A percentile compares a stretch with the other conserved stretches of the same genome.
phyloP scores from a whole-genome alignment of 2,888 invertebrate genomes.

The Leptinotarsa peninsularis region DNA sequence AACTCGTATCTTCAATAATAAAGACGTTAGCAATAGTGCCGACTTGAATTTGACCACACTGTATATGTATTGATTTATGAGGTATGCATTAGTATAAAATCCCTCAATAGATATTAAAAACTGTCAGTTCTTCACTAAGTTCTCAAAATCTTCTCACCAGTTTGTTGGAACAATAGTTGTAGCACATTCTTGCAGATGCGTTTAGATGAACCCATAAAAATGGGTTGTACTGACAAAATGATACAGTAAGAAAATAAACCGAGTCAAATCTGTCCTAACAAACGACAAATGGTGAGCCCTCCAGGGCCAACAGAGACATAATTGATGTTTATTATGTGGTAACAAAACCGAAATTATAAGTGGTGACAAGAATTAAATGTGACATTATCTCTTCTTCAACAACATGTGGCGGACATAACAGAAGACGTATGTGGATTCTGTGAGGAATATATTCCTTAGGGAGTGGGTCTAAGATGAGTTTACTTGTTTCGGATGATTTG shows the following conservation, averaged over 20 bases:
- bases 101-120: too few relatives aligned
- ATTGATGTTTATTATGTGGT: constrained; percentile 40
- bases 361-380: constrained; percentile 29
- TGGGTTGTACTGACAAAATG: constrained; percentile 2
- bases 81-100: too few relatives aligned
- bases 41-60: too few relatives aligned
- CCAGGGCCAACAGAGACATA: constrained; percentile 34
- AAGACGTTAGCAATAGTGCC: too few relatives aligned
- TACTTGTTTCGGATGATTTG: not conserved
- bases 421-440: not conserved
- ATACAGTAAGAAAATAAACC: constrained; percentile 17
- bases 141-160: not conserved
- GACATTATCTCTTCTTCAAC: constrained; percentile 27
- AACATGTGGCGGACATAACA: constrained; percentile 35
- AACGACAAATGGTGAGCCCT: constrained; percentile 30
- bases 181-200: not conserved
- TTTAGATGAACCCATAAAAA: not conserved
- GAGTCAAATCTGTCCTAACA: not conserved
- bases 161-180: not conserved
- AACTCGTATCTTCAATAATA: too few relatives aligned
- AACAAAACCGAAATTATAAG: constrained; percentile 34
- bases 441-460: not conserved
- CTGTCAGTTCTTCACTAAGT: too few relatives aligned
- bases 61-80: too few relatives aligned
- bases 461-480: not conserved